Percentiles rank a stretch among this genome's conserved stretches.
Evolutionary conservation across 1,140 invertebrate species (phyloP).

Genomic region (Aphaenogaster floridana): DNA sequence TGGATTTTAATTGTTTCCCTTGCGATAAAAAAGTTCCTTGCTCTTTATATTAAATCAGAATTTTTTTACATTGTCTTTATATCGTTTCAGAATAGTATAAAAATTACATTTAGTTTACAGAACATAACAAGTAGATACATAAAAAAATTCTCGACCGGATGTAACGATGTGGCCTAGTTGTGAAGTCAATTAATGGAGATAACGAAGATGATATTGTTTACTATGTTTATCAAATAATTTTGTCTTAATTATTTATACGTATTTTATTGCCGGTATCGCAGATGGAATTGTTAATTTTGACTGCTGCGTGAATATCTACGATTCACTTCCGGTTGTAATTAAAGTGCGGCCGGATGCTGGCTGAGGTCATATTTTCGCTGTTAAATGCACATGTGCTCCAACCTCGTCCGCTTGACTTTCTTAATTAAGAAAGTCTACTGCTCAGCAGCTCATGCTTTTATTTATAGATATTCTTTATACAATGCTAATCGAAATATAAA

Average conservation of each 20-base stretch:
- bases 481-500: conserved; percentile 19
- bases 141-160: background rate
- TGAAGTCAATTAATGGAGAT: conserved; percentile 35
- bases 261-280: conserved; percentile 28
- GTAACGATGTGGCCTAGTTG: conserved; percentile 20
- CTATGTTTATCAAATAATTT: background rate
- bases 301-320: conserved; percentile 49
- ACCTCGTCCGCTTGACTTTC: conserved; percentile 18
- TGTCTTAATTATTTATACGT: conserved; percentile 8
- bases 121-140: background rate
- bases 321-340: conserved; percentile 71
- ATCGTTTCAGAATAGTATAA: background rate
- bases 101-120: background rate
- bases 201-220: background rate
- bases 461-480: background rate
- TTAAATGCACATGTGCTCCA: conserved; percentile 13
- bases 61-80: background rate
- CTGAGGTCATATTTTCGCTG: conserved; percentile 41
- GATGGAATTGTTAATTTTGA: conserved; percentile 41
- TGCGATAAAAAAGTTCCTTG: background rate
- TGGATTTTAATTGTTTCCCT: background rate
- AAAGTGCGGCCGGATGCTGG: conserved; percentile 47
- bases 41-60: background rate
- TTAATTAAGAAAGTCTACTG: conserved; percentile 41
- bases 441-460: conserved; percentile 17